A percentile compares a stretch with the other conserved stretches of the same genome.
Conservation (phyloP, 2,797 vertebrate genomes). For the Micropoecilia bifurca region DNA sequence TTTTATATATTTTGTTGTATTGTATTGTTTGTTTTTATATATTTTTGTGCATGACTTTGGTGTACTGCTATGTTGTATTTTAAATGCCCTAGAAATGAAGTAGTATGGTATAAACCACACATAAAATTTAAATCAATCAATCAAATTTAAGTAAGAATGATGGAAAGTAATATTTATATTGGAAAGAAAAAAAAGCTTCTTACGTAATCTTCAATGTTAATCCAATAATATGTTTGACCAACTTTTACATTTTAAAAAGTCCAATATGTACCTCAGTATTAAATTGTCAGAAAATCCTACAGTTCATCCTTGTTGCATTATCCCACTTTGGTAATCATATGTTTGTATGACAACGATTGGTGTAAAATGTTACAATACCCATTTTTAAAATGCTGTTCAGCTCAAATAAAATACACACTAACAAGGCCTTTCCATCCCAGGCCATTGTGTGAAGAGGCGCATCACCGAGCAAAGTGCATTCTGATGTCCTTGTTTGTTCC, state of each 20-base stretch:
- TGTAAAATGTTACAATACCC: constrained; percentile 4
- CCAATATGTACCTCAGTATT: not conserved
- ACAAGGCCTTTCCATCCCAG: constrained; percentile 16
- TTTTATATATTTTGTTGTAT: no score
- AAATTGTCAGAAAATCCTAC: not conserved
- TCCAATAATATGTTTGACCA: not conserved
- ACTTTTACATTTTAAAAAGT: not conserved
- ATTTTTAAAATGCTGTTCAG: constrained; percentile 2
- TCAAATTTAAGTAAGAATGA: not conserved
- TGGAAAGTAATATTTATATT: not conserved
- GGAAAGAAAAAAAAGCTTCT: not conserved
- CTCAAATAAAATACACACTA: constrained; percentile 22
- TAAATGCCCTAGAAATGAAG: no score
- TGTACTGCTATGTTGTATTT: no score
- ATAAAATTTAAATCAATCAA: not conserved
- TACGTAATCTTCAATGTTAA: not conserved
- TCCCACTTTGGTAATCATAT: constrained; percentile 2
- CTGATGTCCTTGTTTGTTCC: constrained; percentile 58
- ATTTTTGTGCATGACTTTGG: no score
- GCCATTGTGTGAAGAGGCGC: constrained; percentile 32
- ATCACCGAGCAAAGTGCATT: constrained; percentile 57
- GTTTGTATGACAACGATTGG: not conserved
- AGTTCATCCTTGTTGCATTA: not conserved
- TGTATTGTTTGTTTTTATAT: no score
- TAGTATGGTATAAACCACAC: not conserved